Conservation (phyloP, 2,113 vertebrate species). For the Turdus rufiventris region DNA sequence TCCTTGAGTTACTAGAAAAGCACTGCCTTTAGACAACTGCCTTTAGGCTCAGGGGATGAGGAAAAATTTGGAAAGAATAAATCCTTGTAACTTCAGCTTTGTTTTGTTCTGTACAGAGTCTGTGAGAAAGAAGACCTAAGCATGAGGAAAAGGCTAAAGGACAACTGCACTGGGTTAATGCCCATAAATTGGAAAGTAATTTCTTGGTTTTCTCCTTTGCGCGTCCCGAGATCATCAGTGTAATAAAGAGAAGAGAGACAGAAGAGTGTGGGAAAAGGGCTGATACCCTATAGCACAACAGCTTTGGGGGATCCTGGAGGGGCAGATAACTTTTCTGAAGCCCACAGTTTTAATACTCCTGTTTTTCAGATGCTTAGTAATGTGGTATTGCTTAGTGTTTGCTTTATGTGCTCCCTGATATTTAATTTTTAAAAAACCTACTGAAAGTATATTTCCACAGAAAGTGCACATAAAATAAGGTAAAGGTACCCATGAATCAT, state of each 20-base stretch:
- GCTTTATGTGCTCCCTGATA: neutral
- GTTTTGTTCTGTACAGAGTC: neutral
- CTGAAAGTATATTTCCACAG: neutral
- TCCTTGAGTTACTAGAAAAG: neutral
- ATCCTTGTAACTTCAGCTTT: neutral
- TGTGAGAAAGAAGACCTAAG: neutral
- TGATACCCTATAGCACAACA: neutral
- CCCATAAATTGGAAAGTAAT: neutral
- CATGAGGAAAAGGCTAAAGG: neutral
- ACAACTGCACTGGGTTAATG: neutral
- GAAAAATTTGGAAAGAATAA: neutral
- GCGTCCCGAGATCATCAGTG: neutral
- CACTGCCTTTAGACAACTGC: neutral
- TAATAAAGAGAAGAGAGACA: neutral
- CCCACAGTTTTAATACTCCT: neutral
- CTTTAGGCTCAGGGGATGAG: neutral
- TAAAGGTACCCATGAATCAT: neutral
- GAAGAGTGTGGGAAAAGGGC: neutral
- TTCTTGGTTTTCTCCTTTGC: neutral
- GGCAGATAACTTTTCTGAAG: neutral
- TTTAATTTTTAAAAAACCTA: neutral
- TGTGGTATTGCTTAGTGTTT: neutral
- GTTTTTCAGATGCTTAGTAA: neutral
- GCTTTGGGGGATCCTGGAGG: neutral
- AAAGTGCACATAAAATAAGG: neutral